phyloP scores from a whole-genome alignment of 2,888 invertebrate genomes.

The Dicyrtomina minuta region DNA sequence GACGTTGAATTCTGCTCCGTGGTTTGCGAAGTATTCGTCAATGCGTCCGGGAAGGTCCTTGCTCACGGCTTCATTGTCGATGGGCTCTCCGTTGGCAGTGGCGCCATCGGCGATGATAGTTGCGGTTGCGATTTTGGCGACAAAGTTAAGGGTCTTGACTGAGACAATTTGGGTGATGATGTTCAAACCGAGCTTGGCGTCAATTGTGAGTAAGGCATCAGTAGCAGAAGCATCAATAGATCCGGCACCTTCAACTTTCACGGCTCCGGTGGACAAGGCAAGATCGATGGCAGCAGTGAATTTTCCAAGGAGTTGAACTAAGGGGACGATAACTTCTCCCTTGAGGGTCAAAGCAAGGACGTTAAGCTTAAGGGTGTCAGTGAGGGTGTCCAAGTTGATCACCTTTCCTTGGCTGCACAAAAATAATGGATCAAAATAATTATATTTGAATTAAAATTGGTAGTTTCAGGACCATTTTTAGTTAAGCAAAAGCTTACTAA shows the following conservation, averaged over 20 bases:
- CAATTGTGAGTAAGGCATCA: no score
- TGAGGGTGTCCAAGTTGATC: background rate
- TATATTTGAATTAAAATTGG: no score
- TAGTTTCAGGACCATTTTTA: no score
- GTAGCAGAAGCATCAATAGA: background rate
- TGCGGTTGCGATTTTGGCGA: no score
- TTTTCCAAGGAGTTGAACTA: background rate
- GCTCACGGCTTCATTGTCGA: slow-evolving; percentile 11
- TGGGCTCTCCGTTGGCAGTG: slow-evolving; percentile 8
- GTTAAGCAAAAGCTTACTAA: no score
- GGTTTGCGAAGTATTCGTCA: background rate
- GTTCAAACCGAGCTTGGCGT: no score
- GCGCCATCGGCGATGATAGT: no score
- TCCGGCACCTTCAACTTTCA: background rate
- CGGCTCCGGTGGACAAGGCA: slow-evolving; percentile 8
- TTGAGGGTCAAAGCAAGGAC: background rate
- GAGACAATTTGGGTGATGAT: no score
- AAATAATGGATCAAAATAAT: no score
- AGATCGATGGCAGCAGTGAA: background rate
- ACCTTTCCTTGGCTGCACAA: background rate
- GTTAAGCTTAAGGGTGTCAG: background rate
- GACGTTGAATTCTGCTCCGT: background rate
- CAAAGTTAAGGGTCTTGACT: no score
- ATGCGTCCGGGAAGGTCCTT: background rate
- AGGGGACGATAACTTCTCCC: background rate